These are phyloP conservation scores for Psophia crepitans DNA, from an alignment of 2,113 vertebrate genomes.

Conservation along the genomic window DNA sequence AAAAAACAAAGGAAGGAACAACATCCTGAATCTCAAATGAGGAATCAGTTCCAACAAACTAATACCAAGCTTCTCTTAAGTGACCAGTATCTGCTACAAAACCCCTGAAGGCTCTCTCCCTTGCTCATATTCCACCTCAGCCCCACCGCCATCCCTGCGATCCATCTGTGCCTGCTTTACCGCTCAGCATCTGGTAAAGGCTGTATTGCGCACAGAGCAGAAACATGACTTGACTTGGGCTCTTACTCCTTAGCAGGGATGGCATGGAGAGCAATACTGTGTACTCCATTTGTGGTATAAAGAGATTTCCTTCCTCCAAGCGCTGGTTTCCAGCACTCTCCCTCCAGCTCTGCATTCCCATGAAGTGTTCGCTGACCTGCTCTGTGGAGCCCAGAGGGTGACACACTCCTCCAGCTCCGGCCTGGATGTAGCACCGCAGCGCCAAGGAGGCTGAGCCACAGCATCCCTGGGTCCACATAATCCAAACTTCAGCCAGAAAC, in stretches of 20 bases:
- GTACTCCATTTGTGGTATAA: neutral
- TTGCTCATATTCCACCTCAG: neutral
- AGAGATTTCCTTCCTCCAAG: neutral
- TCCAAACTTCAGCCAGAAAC: neutral
- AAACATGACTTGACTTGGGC: neutral
- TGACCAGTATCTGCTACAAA: neutral
- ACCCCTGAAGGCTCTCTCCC: neutral
- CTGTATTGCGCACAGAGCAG: neutral
- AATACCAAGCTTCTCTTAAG: neutral
- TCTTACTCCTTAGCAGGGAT: neutral
- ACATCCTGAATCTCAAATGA: neutral
- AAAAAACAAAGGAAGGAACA: neutral
- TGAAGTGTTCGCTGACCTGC: neutral
- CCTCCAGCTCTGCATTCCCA: neutral
- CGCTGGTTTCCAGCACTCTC: neutral
- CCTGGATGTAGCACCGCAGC: neutral
- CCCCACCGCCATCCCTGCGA: neutral
- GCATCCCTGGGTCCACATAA: neutral
- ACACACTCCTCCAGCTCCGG: neutral
- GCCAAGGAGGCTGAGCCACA: neutral
- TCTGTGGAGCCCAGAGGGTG: neutral
- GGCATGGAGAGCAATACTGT: neutral
- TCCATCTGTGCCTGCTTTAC: neutral
- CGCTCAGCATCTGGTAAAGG: rapidly evolving
- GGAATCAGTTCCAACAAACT: neutral